phyloP scores from a whole-genome alignment of 2,113 vertebrate species.

The Henicopernis longicauda region DNA sequence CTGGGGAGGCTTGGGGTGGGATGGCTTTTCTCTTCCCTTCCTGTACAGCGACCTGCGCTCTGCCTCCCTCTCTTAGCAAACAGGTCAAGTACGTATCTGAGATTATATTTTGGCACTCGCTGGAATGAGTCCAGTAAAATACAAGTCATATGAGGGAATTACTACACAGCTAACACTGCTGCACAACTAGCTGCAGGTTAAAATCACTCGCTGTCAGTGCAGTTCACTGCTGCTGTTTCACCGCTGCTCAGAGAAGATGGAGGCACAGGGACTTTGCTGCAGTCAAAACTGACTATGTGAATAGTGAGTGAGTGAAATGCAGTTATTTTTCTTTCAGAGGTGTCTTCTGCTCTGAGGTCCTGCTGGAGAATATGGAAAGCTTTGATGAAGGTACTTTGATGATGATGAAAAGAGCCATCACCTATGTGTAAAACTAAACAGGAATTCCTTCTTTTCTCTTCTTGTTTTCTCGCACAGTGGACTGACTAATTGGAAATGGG shows the following conservation, averaged over 20 bases:
- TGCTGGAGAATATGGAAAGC: not conserved
- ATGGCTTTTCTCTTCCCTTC: not conserved
- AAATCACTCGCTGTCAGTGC: not conserved
- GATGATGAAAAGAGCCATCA: not conserved
- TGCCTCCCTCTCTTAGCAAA: not conserved
- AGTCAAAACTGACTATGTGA: not conserved
- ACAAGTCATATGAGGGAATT: not conserved
- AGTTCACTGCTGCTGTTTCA: not conserved
- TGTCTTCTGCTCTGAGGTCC: not conserved
- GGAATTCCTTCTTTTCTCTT: not conserved
- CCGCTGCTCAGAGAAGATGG: not conserved
- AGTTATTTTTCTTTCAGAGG: not conserved
- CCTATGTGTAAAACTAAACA: not conserved
- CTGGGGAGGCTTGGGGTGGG: not conserved
- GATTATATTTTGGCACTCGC: not conserved
- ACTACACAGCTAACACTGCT: not conserved
- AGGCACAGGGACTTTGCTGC: not conserved
- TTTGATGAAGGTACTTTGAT: not conserved
- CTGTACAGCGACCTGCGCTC: not conserved
- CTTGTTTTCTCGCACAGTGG: not conserved
- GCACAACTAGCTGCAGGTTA: not conserved
- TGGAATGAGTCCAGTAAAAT: not conserved
- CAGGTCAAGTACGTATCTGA: not conserved
- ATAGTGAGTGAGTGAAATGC: not conserved
- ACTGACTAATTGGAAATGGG: not conserved